Evolutionary conservation across 2,797 vertebrate genomes (phyloP), one percentile per base, ranked within the genome.

Genomic region (Nannoperca australis): DNA sequence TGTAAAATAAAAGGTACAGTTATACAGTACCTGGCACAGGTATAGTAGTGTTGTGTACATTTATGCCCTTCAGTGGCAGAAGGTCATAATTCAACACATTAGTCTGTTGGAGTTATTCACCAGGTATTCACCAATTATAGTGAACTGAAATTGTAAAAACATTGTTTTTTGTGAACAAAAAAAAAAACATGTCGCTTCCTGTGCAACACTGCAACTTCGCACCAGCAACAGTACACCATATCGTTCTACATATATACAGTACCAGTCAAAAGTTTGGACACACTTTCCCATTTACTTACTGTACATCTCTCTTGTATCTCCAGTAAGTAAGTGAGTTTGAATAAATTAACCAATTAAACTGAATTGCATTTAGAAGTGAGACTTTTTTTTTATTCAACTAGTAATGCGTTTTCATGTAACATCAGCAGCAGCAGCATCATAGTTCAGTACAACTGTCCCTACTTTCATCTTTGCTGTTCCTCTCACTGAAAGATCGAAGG

Each of bases 401-500:
- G 14, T 55, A 15, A 18, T 45, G 34, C 40, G 36, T 62, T 51
- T 45, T 38, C 54, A 20, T 54, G 15, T 38, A 34, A 55, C 59
- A 68, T 65, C n/a, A 38, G 10, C 30, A 24, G 54, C 47, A 64
- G 59, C 53, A 59, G 40, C 49, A 27, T 38, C 27, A 68, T 8
- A 34, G 65, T 42, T 53, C 18, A 22, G 7, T 18, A 9, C 38
- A 70, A 40, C 54, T 18, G 40, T 42, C 9, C 36, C 3, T 34
- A 36, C 18, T 22, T 15, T 15, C 42, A 53, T 61, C 13, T 47
- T 18, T 34, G 22, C 50, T 42, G 7, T 50, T 50, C 20, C 27
- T 76, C 42, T 34, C 27, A 64, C 27, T 62, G 40, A 34, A 24
- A 54, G 58, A 63, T 56, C 22, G 13, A 72, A 70, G 65, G 70